Evolutionary conservation across 2,888 invertebrate species (phyloP).

Genomic region (Corythucha ciliata): DNA sequence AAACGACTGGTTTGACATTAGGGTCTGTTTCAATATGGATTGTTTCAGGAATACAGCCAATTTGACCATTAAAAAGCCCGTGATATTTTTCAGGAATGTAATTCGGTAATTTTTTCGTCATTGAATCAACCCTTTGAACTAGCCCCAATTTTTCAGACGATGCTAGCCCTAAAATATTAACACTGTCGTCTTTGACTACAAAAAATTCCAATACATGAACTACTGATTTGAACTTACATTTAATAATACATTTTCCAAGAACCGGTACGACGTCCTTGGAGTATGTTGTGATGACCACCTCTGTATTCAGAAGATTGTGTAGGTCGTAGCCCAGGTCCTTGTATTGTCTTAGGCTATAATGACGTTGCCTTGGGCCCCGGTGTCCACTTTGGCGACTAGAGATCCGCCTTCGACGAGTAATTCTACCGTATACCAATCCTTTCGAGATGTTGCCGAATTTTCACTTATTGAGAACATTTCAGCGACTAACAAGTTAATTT

Average conservation of each 20-base stretch:
- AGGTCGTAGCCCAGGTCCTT: not conserved
- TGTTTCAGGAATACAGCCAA: constrained; percentile 5
- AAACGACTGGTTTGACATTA: constrained; percentile 16
- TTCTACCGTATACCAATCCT: not conserved
- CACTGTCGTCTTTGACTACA: not conserved
- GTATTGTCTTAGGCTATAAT: not conserved
- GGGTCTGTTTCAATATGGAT: not conserved
- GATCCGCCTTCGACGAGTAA: not conserved
- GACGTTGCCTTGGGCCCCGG: constrained; percentile 12
- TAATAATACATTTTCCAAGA: not conserved
- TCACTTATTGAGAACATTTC: not conserved
- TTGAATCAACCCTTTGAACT: not conserved
- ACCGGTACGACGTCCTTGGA: constrained; percentile 9
- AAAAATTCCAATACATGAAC: constrained; percentile 1
- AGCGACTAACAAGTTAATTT: not conserved
- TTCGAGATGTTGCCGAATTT: not conserved
- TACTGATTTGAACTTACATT: not conserved
- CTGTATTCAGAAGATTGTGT: not conserved
- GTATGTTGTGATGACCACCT: not conserved
- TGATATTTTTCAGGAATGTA: not conserved
- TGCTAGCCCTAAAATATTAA: not conserved
- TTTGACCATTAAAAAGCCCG: constrained; percentile 5
- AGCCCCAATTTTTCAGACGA: constrained; percentile 1
- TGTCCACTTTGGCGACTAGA: constrained; percentile 3
- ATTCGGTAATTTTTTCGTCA: not conserved